A percentile compares a stretch with the other conserved stretches of the same genome.
phyloP scores from a whole-genome alignment of 2,888 invertebrate genomes.

The Himalopsyche anomala region DNA sequence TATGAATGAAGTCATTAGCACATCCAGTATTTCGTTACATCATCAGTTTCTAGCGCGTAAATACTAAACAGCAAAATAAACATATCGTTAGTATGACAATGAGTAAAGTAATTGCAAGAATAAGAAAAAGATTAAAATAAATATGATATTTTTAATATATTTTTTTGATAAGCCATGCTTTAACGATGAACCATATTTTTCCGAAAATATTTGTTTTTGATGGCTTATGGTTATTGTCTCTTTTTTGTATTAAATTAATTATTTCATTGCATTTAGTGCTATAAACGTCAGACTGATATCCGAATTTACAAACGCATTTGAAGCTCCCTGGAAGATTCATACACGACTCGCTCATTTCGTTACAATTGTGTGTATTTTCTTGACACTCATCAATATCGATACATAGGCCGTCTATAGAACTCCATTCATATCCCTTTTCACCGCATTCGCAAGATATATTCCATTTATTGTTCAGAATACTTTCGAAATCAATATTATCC shows the following conservation, averaged over 20 bases:
- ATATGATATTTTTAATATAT: background rate
- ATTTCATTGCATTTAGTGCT: slow-evolving; percentile 6
- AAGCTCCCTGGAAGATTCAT: slow-evolving; percentile 77
- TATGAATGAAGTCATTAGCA: slow-evolving; percentile 29
- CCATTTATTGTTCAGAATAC: slow-evolving; percentile 77
- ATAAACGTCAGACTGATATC: slow-evolving; percentile 67
- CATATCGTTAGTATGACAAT: slow-evolving; percentile 7
- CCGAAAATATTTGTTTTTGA: background rate
- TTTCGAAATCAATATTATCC: slow-evolving; percentile 73
- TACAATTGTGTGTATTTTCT: slow-evolving; percentile 71
- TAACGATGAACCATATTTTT: background rate
- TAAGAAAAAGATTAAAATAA: background rate
- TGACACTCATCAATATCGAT: slow-evolving; percentile 80
- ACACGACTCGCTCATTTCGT: slow-evolving; percentile 74
- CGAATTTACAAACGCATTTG: slow-evolving; percentile 76
- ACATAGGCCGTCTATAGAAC: slow-evolving; percentile 79
- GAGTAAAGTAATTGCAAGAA: background rate
- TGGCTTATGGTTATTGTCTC: background rate
- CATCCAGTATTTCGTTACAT: background rate
- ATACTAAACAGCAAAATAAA: background rate
- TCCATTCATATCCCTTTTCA: slow-evolving; percentile 76
- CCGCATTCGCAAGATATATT: slow-evolving; percentile 79
- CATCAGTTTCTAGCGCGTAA: slow-evolving; percentile 18
- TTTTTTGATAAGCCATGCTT: background rate
- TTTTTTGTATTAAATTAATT: background rate